phyloP scores from a whole-genome alignment of 2,888 invertebrate species.

The Bugulina stolonifera region DNA sequence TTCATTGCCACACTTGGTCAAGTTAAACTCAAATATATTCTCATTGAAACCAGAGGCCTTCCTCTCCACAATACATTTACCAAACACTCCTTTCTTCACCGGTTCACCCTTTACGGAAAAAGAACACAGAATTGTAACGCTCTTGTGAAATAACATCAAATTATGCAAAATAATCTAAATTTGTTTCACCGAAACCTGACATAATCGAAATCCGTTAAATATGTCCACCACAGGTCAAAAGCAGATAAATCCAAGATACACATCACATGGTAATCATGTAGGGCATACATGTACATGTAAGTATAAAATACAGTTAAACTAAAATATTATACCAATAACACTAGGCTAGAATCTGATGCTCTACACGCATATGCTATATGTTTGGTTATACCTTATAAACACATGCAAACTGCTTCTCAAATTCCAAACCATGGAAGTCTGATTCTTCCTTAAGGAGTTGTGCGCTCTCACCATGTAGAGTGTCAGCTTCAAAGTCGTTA shows the following conservation, averaged over 20 bases:
- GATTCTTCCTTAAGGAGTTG: constrained; percentile 37
- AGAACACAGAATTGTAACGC: too few species aligned
- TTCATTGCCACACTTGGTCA: constrained; percentile 35
- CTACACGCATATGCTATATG: not conserved
- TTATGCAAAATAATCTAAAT: too few species aligned
- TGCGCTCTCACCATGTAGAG: constrained; percentile 40
- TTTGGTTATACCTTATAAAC: constrained; percentile 33
- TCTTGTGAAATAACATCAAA: too few species aligned
- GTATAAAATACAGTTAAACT: too few species aligned
- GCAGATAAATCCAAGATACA: too few species aligned
- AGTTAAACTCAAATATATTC: constrained; percentile 40
- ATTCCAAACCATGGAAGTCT: constrained; percentile 42
- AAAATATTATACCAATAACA: too few species aligned
- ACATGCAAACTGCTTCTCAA: constrained; percentile 45
- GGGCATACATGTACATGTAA: too few species aligned
- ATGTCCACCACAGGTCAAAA: too few species aligned
- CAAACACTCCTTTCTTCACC: constrained; percentile 40
- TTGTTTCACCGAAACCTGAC: too few species aligned
- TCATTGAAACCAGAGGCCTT: constrained; percentile 33
- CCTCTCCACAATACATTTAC: constrained; percentile 40
- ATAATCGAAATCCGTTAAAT: too few species aligned
- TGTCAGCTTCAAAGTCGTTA: constrained; percentile 40
- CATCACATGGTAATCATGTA: too few species aligned
- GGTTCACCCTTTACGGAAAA: constrained; percentile 33
- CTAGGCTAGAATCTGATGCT: too few species aligned